Percentiles rank a stretch among this genome's conserved stretches.
These are phyloP conservation scores for Acropternis orthonyx DNA, from an alignment of 2,797 vertebrate species.

Conservation along the genomic window DNA sequence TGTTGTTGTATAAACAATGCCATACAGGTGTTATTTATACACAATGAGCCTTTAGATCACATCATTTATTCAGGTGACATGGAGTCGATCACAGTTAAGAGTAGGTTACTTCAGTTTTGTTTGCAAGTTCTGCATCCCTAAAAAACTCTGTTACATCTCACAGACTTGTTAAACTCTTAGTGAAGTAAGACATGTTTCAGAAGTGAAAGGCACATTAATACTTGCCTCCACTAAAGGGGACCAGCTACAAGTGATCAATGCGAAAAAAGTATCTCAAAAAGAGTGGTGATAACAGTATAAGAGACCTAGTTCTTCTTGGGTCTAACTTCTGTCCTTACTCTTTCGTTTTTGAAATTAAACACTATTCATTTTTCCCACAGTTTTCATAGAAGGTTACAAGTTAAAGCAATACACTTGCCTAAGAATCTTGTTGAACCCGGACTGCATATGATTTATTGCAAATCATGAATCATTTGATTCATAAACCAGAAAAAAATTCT, in stretches of 20 bases:
- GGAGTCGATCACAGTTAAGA: not conserved
- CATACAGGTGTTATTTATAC: not conserved
- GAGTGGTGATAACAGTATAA: not conserved
- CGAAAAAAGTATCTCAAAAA: not conserved
- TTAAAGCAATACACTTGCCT: constrained; percentile 56
- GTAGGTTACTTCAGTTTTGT: not conserved
- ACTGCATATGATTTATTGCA: not conserved
- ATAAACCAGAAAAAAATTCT: constrained; percentile 23
- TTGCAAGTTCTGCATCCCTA: not conserved
- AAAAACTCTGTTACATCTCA: not conserved
- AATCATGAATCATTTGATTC: constrained; percentile 45
- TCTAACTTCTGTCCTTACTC: not conserved
- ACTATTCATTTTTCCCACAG: not conserved
- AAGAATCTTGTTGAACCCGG: constrained; percentile 13
- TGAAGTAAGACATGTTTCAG: not conserved
- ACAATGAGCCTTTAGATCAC: not conserved
- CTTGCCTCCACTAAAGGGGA: not conserved
- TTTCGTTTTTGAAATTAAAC: not conserved
- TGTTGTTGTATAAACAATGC: not conserved
- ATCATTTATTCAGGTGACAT: not conserved
- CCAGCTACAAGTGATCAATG: not conserved
- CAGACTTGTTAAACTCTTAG: not conserved
- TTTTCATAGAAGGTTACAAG: constrained; percentile 48
- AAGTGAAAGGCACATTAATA: not conserved
- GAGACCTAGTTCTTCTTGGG: accelerated